Evolutionary conservation across 2,888 invertebrate species (phyloP).

Genomic region (Drosophila rubida): DNA sequence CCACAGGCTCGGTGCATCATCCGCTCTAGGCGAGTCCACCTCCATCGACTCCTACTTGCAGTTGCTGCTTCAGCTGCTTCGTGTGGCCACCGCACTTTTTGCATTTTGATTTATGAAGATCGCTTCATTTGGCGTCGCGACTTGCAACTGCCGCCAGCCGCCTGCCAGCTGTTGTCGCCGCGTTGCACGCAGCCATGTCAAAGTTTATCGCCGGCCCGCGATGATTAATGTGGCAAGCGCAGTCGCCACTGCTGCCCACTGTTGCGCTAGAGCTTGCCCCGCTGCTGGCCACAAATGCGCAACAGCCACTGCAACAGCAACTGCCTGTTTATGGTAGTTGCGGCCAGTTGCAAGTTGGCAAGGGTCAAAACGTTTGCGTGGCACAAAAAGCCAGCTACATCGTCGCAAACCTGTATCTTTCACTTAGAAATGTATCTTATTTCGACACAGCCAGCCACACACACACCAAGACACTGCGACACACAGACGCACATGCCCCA

Average conservation of each 20-base stretch:
- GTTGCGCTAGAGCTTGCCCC: background rate
- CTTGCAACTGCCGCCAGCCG: constrained; percentile 16
- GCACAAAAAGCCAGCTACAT: constrained; percentile 24
- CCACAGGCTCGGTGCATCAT: constrained; percentile 7
- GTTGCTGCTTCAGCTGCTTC: background rate
- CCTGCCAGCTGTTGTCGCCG: no score
- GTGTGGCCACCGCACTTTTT: constrained; percentile 13
- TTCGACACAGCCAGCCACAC: no score
- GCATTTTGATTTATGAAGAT: constrained; percentile 73
- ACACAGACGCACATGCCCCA: no score
- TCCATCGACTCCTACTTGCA: background rate
- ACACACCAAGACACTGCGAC: no score
- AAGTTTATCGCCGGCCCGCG: constrained; percentile 63
- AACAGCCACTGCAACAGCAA: constrained; percentile 49
- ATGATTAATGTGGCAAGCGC: constrained; percentile 56
- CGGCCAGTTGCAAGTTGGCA: constrained; percentile 30
- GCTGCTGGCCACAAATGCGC: constrained; percentile 54
- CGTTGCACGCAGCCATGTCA: constrained; percentile 66
- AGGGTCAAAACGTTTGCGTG: constrained; percentile 60
- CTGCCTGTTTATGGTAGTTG: constrained; percentile 66
- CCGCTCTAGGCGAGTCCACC: background rate
- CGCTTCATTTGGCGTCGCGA: constrained; percentile 64
- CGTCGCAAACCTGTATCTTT: constrained; percentile 51
- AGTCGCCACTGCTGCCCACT: constrained; percentile 20
- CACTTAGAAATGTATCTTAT: constrained; percentile 37